phyloP scores from a whole-genome alignment of 1,140 invertebrate genomes.

The Belonocnema kinseyi region DNA sequence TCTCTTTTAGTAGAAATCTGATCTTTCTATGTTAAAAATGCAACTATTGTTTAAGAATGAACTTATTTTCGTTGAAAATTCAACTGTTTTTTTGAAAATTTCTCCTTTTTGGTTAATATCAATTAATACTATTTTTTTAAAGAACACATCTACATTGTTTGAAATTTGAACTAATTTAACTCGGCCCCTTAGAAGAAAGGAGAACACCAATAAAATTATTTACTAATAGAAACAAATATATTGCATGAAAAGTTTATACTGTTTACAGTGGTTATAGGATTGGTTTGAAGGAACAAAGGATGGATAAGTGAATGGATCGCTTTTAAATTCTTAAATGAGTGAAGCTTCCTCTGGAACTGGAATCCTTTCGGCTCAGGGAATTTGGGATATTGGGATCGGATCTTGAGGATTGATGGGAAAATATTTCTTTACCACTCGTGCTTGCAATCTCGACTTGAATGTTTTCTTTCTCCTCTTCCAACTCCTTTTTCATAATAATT shows the following conservation, averaged over 20 bases:
- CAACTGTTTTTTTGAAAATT: too few relatives aligned
- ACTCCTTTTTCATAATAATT: neutral
- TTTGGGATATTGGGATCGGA: constrained; percentile 18
- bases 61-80: too few relatives aligned
- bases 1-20: too few relatives aligned
- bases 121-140: too few relatives aligned
- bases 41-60: too few relatives aligned
- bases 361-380: constrained; percentile 25
- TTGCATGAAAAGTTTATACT: constrained; percentile 5
- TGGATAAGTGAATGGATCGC: neutral
- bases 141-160: too few relatives aligned
- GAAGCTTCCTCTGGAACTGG: constrained; percentile 43
- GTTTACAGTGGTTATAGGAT: constrained; percentile 10
- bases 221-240: constrained; percentile 10
- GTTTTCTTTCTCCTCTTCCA: constrained; percentile 1
- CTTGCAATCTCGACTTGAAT: neutral
- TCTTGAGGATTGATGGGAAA: constrained; percentile 16
- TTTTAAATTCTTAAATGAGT: constrained; percentile 55
- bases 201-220: neutral
- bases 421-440: constrained; percentile 24
- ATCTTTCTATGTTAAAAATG: too few relatives aligned
- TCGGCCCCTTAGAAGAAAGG: neutral
- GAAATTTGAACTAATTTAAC: too few relatives aligned
- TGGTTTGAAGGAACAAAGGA: constrained; percentile 1
- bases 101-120: too few relatives aligned